Evolutionary conservation across 2,888 invertebrate species (phyloP), one percentile per base, ranked within the genome.

Genomic region (Octodonta nipae): DNA sequence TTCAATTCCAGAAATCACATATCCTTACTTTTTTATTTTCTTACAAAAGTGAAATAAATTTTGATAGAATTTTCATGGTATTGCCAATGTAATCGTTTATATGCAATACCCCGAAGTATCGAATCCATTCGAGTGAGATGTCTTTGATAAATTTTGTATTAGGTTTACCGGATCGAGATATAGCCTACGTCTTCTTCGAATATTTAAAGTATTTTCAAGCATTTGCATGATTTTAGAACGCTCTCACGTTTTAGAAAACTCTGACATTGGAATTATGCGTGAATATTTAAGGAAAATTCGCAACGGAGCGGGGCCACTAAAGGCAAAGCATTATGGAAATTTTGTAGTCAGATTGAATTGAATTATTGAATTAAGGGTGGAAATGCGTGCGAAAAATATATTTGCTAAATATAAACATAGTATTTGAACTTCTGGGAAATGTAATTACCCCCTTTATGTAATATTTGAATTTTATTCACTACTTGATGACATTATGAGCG

Each of bases 81-180:
- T 16, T 15, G 15, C 16, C 25, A 30, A 36, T 29, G 30, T 32
- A 36, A 39, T 36, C 39, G 39, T 36, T 36, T 34, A 34, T 28
- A 32, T 33, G 33, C 37, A 28, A 37, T 36, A 35, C 26, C 40
- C 25, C 10, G 26, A 24, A 37, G 40, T 36, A 28, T 28, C 26
- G 33, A 26, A 37, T 30, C 32, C 33, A 37, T 36, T 34, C 36
- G 35, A 25, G 32, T 34, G 34, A 37, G 34, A 33, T 33, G 32
- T 36, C 40, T 40, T 40, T 40, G 40, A 40, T 40, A 40, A 37
- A 40, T 40, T 40, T 36, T 36, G 26, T 28, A 40, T 37, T 17
- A 32, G 35, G 25, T 33, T 28, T 25, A 28, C 27, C 28, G 26
- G 40, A 32, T n/a, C 10, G 20, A 20, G 20, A 20, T 6, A 20